Evolutionary conservation across 2,113 vertebrate species (phyloP), one percentile per base, ranked within the genome.

Genomic region (Xyrauchen texanus): DNA sequence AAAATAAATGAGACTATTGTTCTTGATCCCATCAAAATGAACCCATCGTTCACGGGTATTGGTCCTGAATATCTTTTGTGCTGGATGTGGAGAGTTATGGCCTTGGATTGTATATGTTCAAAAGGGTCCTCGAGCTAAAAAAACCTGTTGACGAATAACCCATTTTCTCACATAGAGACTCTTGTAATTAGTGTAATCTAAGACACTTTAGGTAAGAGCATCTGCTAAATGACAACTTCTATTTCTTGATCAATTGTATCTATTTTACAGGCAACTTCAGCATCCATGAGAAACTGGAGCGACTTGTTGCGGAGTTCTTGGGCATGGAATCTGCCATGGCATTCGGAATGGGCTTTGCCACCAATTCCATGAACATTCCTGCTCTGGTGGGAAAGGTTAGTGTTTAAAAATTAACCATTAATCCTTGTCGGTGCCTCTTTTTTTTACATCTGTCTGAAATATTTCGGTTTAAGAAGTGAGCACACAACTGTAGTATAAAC

Each of bases 291-390:
- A 94, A 96, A 68, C 77, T 98, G 89, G 97, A 98, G 87, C 91
- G 89, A 53, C 91, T 96, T 79, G 89, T 94, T 74, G 97, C 97
- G 16, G 89, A 86, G 64, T 98, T 96, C 84, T 91, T 98, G 76
- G 96, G 97, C 7, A 95, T 98, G 81, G 97, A 98, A 84, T 93
- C 96, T 21, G 96, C 96, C 82, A 96, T 98, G 96, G 81, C 91
- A 0, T 98, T 96, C 51, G 96, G 97, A 80, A 98, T 98, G 96
- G 97, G 97, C 3, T 98, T 98, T 79, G 96, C 97, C 45, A 98
- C 97, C 68, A 98, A 98, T 83, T 98, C 96, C 61, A 98, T 98
- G 96, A 98, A 98, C 88, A 98, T 98, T 83, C 97, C 96, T 76
- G 96, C 96, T 13, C 91, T 98, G 61, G 90, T 91, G 82, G 93